Evolutionary conservation across 2,888 invertebrate species (phyloP).

Genomic region (Bombyx huttoni): DNA sequence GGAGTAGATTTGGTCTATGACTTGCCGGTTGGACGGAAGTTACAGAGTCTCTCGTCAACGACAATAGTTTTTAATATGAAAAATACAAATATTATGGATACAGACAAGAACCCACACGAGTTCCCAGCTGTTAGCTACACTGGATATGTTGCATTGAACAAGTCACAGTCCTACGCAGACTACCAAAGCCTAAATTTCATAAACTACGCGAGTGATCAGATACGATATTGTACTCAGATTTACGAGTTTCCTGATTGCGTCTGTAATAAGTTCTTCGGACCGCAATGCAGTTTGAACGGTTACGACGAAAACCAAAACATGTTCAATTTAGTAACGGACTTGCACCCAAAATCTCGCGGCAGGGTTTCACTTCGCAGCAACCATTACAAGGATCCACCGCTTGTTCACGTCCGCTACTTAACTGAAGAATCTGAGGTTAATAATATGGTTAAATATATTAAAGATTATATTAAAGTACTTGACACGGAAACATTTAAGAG

Average conservation of each 20-base stretch:
- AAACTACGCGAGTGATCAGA: constrained; percentile 6
- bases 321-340: not conserved
- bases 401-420: constrained; percentile 12
- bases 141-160: constrained; percentile 15
- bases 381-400: constrained; percentile 16
- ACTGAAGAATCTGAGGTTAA: constrained; percentile 16
- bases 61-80: constrained; percentile 10
- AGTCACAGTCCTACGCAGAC: constrained; percentile 12
- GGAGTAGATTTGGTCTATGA: constrained; percentile 6
- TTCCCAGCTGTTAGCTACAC: constrained; percentile 8
- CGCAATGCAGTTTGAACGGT: not conserved
- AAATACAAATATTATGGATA: not conserved
- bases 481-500: constrained; percentile 18
- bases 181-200: constrained; percentile 12
- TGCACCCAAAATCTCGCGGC: constrained; percentile 20
- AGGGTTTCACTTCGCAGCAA: constrained; percentile 13
- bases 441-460: constrained; percentile 11
- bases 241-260: constrained; percentile 7
- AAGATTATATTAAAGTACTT: constrained; percentile 15
- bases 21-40: constrained; percentile 11
- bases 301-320: not conserved
- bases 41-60: constrained; percentile 8
- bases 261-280: not conserved
- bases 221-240: constrained; percentile 9
- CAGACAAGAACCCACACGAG: constrained; percentile 3